phyloP scores from a whole-genome alignment of 1,140 invertebrate species.

The Campodea augens region DNA sequence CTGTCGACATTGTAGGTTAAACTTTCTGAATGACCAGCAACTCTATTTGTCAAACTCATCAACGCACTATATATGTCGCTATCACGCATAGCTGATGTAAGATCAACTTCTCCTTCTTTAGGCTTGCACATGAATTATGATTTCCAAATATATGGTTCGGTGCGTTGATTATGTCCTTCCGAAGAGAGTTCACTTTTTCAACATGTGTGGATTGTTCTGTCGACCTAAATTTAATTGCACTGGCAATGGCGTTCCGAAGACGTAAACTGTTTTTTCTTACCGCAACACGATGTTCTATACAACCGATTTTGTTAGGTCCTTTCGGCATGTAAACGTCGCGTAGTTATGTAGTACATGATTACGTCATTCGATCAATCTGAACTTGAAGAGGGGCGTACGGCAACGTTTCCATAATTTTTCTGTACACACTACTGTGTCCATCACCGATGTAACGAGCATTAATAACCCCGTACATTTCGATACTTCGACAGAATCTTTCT shows the following conservation, averaged over 20 bases:
- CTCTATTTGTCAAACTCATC: neutral
- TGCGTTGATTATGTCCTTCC: neutral
- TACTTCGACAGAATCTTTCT: neutral
- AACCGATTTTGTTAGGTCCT: no score
- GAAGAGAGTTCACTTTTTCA: neutral
- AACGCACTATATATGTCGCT: slow-evolving; percentile 6
- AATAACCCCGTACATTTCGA: slow-evolving; percentile 3
- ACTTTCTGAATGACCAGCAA: neutral
- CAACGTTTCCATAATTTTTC: slow-evolving; percentile 4
- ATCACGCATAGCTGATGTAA: slow-evolving; percentile 6
- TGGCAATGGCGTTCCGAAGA: neutral
- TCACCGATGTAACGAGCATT: slow-evolving; percentile 5
- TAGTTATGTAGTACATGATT: slow-evolving; percentile 1
- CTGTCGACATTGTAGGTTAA: slow-evolving; percentile 10
- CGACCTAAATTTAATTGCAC: neutral
- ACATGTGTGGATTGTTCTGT: neutral
- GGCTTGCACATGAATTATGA: neutral
- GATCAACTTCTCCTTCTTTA: slow-evolving; percentile 6
- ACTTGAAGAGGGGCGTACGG: slow-evolving; percentile 1
- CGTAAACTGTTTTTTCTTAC: neutral
- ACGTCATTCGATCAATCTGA: neutral
- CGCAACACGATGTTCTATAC: neutral
- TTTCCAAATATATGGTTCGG: neutral
- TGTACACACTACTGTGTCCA: slow-evolving; percentile 7
- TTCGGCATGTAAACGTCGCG: neutral